Evolutionary conservation across 2,113 vertebrate species (phyloP).

Genomic region (Danionella cerebrum): DNA sequence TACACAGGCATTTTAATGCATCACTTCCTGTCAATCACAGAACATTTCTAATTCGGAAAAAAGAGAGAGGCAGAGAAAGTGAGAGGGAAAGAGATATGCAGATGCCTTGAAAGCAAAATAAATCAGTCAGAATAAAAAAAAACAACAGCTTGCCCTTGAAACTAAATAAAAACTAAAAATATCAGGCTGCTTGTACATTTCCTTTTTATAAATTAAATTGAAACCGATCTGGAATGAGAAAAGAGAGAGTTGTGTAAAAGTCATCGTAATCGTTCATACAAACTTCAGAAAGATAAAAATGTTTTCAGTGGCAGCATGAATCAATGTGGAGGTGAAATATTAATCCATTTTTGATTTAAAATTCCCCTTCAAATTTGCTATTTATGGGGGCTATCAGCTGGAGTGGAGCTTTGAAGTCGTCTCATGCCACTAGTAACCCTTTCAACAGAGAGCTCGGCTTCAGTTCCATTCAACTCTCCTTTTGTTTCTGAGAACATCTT

Average conservation of each 20-base stretch:
- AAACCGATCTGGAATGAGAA: no score
- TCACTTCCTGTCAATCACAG: conserved; percentile 8
- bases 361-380: conserved; percentile 67
- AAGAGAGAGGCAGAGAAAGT: background rate
- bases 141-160: background rate
- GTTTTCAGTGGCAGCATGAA: conserved; percentile 50
- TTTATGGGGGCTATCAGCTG: conserved; percentile 52
- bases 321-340: conserved; percentile 68
- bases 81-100: background rate
- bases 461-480: background rate
- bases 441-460: conserved; percentile 20
- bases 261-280: conserved; percentile 37
- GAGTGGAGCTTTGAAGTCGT: conserved; percentile 58
- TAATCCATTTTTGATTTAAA: conserved; percentile 64
- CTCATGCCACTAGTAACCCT: conserved; percentile 49
- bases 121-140: background rate
- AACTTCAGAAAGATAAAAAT: conserved; percentile 43
- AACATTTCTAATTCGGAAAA: background rate
- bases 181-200: no score
- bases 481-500: background rate
- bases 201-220: background rate
- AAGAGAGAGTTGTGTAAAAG: no score
- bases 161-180: background rate
- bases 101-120: background rate
- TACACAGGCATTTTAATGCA: conserved; percentile 13